Evolutionary conservation across 2,113 vertebrate species (phyloP).

Genomic region (Danionella cerebrum): DNA sequence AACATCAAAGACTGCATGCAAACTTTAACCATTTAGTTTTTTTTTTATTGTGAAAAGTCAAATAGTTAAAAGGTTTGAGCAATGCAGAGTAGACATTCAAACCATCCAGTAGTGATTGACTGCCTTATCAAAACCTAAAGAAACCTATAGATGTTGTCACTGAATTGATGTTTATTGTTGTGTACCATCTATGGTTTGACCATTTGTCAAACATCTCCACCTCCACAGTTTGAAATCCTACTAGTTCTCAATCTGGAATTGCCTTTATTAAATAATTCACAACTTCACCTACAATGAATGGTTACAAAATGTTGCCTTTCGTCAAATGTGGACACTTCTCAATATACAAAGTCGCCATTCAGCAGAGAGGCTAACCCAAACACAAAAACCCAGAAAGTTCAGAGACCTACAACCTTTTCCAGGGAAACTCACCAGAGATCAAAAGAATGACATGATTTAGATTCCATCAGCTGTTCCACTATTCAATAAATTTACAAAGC

Average conservation of each 20-base stretch:
- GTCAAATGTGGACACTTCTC: conserved; percentile 47
- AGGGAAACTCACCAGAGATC: conserved; percentile 7
- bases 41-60: too few relatives aligned
- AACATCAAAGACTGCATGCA: too few relatives aligned
- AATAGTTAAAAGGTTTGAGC: too few relatives aligned
- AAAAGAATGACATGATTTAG: conserved; percentile 24
- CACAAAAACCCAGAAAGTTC: conserved; percentile 22
- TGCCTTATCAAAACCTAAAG: too few relatives aligned
- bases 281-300: conserved; percentile 60
- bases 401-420: conserved; percentile 7
- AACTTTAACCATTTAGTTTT: too few relatives aligned
- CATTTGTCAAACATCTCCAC: not conserved
- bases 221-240: not conserved
- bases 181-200: too few relatives aligned
- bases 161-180: too few relatives aligned
- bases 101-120: too few relatives aligned
- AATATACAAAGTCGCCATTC: conserved; percentile 46
- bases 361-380: conserved; percentile 40
- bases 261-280: conserved; percentile 69
- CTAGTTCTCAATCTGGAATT: conserved; percentile 47
- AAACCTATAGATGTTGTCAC: too few relatives aligned
- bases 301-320: conserved; percentile 62
- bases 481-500: conserved; percentile 31
- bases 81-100: too few relatives aligned
- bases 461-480: conserved; percentile 10